Base-by-base conservation (phyloP, 2,797 vertebrate genomes). In the Neostethus bicornis region DNA sequence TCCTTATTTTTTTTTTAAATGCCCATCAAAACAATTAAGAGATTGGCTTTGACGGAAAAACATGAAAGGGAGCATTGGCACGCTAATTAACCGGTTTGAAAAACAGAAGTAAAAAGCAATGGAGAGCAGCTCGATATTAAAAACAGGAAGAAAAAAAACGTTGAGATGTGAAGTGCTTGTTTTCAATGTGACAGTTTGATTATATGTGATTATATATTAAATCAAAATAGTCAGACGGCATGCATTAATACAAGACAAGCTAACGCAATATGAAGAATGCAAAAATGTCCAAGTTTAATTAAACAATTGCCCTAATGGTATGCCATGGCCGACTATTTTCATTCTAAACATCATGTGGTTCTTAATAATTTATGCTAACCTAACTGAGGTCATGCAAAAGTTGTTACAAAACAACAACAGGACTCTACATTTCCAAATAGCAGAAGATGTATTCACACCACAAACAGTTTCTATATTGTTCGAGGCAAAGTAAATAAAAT, bases 1-100 rank as follows among this genome's bases (percentile, higher is more conserved):
- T 51, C n/a, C 43, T 62, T 45, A 73, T 48, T n/a, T 43, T 62
- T 45, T 73, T 48, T n/a, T 11, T 28, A 62, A 79, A 72, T 51
- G 51, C 47, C 57, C 42, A 75, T 86, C 74, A 83, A 84, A 84
- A 85, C 74, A 86, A 86, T 85, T 75, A 79, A 49, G 23, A 32
- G 45, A 55, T 47, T 11, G 35, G 42, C 61, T 81, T 76, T 77
- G 49, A 80, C 69, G 71, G 61, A 53, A 66, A 63, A 53, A 70
- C 51, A 65, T 73, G 55, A 78, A 83, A 79, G 48, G 39, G n/a
- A 62, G 51, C 48, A 20, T 61, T 31, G 12, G 34, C 61, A 49
- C 31, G 10, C 49, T 74, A 46, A 51, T 67, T 68, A 73, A 58
- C 20, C 2, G n/a, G 16, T 26, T 42, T 54, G 6, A 31, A 44